These are phyloP conservation scores for Epizoanthus fatuus DNA, from an alignment of 92 coral and sea anemone genomes.

Conservation along the genomic window DNA sequence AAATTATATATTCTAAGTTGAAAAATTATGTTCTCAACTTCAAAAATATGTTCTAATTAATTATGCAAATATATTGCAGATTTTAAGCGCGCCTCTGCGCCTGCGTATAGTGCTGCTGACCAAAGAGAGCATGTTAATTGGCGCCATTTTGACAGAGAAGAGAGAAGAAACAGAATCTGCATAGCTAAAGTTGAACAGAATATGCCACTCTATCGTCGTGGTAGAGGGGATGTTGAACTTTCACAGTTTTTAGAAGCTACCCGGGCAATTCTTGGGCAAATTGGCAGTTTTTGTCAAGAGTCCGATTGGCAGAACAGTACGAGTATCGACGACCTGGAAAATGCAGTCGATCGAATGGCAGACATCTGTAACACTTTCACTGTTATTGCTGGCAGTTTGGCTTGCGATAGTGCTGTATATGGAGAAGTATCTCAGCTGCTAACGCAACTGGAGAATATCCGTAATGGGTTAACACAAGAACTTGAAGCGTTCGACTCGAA, in stretches of 20 bases:
- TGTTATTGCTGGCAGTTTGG: background rate
- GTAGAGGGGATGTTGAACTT: conserved; percentile 32
- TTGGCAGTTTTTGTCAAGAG: conserved; percentile 28
- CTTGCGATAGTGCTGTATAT: background rate
- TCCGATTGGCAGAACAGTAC: conserved; percentile 6
- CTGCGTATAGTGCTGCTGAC: conserved; percentile 7
- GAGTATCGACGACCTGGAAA: conserved; percentile 29
- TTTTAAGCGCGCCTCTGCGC: background rate
- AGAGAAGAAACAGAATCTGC: background rate
- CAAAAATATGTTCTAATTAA: background rate
- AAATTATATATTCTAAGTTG: conserved; percentile 2
- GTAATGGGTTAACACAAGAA: background rate
- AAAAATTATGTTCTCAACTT: conserved; percentile 23
- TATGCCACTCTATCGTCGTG: conserved; percentile 40
- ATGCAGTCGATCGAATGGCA: conserved; percentile 28
- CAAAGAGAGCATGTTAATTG: background rate
- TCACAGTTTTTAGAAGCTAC: conserved; percentile 25
- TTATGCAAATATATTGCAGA: background rate
- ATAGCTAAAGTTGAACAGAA: background rate
- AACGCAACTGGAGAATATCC: background rate
- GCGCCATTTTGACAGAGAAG: background rate
- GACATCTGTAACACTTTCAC: conserved; percentile 19
- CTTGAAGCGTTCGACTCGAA: background rate
- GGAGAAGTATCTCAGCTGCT: background rate
- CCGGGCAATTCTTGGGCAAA: conserved; percentile 39